Evolutionary conservation across 2,797 vertebrate genomes (phyloP).

Genomic region (Silurus aristotelis): DNA sequence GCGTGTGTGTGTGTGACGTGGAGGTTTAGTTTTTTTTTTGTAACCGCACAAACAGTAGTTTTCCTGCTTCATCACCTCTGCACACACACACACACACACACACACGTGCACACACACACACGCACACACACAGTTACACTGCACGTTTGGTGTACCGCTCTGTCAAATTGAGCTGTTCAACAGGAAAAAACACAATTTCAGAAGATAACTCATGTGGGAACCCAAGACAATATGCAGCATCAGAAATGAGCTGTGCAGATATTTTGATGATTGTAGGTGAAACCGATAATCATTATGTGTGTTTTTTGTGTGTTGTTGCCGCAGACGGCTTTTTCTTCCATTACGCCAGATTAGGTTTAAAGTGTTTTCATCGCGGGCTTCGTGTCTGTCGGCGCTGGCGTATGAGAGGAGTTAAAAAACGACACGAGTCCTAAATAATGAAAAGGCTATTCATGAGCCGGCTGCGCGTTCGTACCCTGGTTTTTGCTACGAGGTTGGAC

Average conservation of each 20-base stretch:
- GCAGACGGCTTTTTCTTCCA: slow-evolving; percentile 33
- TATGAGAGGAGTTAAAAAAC: slow-evolving; percentile 40
- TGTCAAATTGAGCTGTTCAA: neutral
- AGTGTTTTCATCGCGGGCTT: slow-evolving; percentile 33
- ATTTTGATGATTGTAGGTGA: neutral
- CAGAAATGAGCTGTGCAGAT: neutral
- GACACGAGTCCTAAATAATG: slow-evolving; percentile 50
- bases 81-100: neutral
- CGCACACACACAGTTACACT: neutral
- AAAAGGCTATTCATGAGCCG: slow-evolving; percentile 52
- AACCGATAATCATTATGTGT: neutral
- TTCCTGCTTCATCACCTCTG: slow-evolving; percentile 35
- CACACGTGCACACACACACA: neutral
- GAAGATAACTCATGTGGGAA: neutral
- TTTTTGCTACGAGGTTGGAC: slow-evolving; percentile 6
- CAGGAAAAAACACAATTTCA: slow-evolving; percentile 14
- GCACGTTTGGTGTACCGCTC: neutral
- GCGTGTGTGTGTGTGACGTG: neutral
- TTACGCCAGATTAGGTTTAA: slow-evolving; percentile 45
- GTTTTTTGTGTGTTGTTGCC: neutral
- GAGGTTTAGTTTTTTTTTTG: neutral
- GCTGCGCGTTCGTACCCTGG: slow-evolving; percentile 22
- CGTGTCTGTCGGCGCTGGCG: slow-evolving; percentile 40
- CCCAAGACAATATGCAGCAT: neutral
- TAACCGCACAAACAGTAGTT: slow-evolving; percentile 15